These are phyloP conservation scores for Pseudomyrmex concolor DNA, from an alignment of 1,140 invertebrate genomes.

Conservation along the genomic window DNA sequence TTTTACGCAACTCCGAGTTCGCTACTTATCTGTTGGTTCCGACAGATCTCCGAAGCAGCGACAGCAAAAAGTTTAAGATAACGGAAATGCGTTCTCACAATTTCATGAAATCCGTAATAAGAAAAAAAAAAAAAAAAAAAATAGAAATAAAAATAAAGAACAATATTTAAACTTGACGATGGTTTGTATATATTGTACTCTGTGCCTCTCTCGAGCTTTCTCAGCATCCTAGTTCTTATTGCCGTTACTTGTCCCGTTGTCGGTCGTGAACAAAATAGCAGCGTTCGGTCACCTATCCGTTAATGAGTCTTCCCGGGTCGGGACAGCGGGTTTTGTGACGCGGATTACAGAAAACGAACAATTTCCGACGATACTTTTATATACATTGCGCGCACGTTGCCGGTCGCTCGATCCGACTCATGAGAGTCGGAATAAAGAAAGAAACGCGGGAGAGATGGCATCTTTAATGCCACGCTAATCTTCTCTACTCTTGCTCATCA, in stretches of 20 bases:
- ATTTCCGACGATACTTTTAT: constrained; percentile 65
- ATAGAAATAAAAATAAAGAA: neutral
- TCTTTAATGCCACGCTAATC: constrained; percentile 74
- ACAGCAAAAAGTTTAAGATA: too few relatives aligned
- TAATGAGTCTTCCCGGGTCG: constrained; percentile 31
- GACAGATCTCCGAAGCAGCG: too few relatives aligned
- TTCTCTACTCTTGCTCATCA: constrained; percentile 73
- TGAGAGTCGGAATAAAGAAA: constrained; percentile 65
- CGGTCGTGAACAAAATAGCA: constrained; percentile 4
- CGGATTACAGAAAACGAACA: constrained; percentile 57
- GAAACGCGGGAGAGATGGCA: constrained; percentile 64
- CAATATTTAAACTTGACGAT: neutral
- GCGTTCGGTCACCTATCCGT: constrained; percentile 27
- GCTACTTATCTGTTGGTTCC: too few relatives aligned
- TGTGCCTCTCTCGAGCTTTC: neutral
- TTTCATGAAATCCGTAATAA: neutral
- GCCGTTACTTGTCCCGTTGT: constrained; percentile 28
- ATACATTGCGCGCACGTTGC: constrained; percentile 54
- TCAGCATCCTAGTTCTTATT: constrained; percentile 31
- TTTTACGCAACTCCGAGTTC: too few relatives aligned
- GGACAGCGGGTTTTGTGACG: constrained; percentile 12
- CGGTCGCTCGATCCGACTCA: constrained; percentile 48
- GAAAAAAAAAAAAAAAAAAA: neutral
- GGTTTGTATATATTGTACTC: neutral
- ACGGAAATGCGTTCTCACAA: neutral